These are phyloP conservation scores for Dicaeum eximium DNA, from an alignment of 2,113 vertebrate genomes.

Conservation along the genomic window DNA sequence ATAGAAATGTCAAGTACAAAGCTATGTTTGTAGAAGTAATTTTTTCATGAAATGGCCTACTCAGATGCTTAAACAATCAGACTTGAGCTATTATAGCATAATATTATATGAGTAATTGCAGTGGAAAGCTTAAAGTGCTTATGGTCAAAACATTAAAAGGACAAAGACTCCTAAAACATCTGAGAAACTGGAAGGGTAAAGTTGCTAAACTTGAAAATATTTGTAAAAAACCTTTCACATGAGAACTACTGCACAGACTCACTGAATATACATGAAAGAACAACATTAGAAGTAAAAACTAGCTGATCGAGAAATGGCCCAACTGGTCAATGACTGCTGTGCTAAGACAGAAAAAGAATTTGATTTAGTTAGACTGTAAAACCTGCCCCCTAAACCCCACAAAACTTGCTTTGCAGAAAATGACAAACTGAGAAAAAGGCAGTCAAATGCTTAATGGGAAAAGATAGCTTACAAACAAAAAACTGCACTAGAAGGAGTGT, in stretches of 20 bases:
- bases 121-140: not conserved
- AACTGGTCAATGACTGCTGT: not conserved
- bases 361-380: not conserved
- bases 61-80: not conserved
- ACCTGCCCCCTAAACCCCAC: fast-evolving
- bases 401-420: not conserved
- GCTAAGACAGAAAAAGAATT: not conserved
- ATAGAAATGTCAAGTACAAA: not conserved
- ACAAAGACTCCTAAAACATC: not conserved
- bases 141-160: not conserved
- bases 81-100: not conserved
- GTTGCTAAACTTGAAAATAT: not conserved
- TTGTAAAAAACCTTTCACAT: not conserved
- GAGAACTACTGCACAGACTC: not conserved
- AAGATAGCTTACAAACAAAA: not conserved
- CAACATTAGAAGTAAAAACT: not conserved
- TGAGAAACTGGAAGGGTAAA: not conserved
- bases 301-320: not conserved
- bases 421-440: not conserved
- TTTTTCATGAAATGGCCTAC: not conserved
- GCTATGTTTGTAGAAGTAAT: not conserved
- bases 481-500: not conserved
- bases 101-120: not conserved
- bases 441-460: not conserved
- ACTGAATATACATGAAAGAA: not conserved